Percentiles rank a stretch among this genome's conserved stretches.
Evolutionary conservation across 2,797 vertebrate genomes (phyloP).

Genomic region (Platyrinchus mystaceus): DNA sequence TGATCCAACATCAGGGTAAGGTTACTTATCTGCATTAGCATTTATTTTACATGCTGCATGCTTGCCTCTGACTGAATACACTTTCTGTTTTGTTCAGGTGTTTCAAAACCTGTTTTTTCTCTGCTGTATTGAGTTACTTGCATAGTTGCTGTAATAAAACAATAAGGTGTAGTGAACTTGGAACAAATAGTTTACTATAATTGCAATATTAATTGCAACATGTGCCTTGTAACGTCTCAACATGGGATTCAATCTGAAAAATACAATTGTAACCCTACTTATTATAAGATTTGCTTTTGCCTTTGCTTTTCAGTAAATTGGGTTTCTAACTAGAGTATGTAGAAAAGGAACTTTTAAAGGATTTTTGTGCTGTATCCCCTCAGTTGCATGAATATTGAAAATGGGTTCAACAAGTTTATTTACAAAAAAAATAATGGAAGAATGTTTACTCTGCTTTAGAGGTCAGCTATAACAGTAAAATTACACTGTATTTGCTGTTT

Average conservation of each 20-base stretch:
- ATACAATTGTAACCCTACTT: not conserved
- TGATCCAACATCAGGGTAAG: conserved; percentile 93
- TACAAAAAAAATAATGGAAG: not conserved
- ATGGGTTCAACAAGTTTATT: not conserved
- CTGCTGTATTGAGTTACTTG: not conserved
- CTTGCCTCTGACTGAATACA: not conserved
- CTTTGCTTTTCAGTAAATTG: not conserved
- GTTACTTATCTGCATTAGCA: not conserved
- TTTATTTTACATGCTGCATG: not conserved
- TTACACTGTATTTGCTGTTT: not conserved
- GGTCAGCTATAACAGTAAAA: not conserved
- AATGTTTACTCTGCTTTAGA: not conserved
- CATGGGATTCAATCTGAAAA: not conserved
- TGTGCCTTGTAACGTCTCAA: not conserved
- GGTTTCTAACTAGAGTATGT: not conserved
- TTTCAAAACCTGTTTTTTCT: not conserved
- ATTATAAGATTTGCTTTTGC: not conserved
- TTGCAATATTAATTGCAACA: not conserved
- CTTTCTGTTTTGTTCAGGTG: not conserved
- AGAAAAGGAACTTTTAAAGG: not conserved
- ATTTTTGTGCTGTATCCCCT: not conserved
- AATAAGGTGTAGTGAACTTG: not conserved
- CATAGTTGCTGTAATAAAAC: not conserved
- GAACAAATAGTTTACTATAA: not conserved
- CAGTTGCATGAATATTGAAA: not conserved